Evolutionary conservation across 2,113 vertebrate species (phyloP).

Genomic region (Cryptotis parvus): DNA sequence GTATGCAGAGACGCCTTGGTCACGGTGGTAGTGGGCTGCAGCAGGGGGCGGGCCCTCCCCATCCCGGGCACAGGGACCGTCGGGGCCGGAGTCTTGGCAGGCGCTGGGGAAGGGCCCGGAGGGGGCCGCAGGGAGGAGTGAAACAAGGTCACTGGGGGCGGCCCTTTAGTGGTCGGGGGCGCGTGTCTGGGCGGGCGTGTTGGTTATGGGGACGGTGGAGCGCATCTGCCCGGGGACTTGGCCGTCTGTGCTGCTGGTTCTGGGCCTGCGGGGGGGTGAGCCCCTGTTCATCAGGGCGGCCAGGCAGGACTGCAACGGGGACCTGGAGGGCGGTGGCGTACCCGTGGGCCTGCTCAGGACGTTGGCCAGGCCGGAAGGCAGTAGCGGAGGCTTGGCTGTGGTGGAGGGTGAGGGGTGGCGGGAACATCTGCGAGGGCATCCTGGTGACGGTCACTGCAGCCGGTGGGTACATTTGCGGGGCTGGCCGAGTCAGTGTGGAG

Average conservation of each 20-base stretch:
- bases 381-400: background rate
- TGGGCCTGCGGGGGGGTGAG: too few species aligned
- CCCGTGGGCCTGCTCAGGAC: background rate
- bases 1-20: background rate
- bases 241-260: fast-evolving
- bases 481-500: background rate
- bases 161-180: fast-evolving
- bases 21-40: background rate
- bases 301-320: background rate
- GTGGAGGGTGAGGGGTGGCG: background rate
- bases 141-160: too few species aligned
- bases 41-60: background rate
- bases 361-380: background rate
- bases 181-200: fast-evolving
- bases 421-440: background rate
- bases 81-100: background rate
- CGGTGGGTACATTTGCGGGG: background rate
- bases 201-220: background rate
- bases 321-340: background rate
- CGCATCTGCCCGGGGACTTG: background rate
- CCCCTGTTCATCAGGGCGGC: background rate
- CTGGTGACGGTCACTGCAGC: background rate
- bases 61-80: fast-evolving
- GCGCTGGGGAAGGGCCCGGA: too few species aligned
- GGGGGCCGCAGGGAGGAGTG: too few species aligned